A percentile compares a stretch with the other conserved stretches of the same genome.
Conservation (phyloP, 2,888 invertebrate species). For the Noctua comes region DNA sequence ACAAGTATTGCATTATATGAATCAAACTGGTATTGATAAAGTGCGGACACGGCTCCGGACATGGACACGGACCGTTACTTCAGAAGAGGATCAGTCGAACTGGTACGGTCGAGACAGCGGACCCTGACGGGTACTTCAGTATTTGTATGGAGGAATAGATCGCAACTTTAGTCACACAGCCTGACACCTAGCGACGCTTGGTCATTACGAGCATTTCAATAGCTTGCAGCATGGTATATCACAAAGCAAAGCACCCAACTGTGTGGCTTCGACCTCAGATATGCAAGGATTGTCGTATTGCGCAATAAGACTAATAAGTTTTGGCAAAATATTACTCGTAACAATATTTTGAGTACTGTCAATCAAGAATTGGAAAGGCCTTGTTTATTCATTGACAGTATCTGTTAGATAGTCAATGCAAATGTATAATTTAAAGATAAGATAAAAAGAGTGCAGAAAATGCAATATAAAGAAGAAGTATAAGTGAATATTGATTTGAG, state of each 20-base stretch:
- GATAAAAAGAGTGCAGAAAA: not conserved
- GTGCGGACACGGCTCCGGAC: not conserved
- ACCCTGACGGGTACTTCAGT: not conserved
- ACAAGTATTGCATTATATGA: not conserved
- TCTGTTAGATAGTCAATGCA: not conserved
- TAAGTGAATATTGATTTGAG: not conserved
- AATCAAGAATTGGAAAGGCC: slow-evolving; percentile 25
- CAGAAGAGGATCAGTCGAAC: not conserved
- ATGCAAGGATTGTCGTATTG: slow-evolving; percentile 16
- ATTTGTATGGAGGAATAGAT: not conserved
- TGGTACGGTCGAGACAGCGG: not conserved
- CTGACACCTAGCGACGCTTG: not conserved
- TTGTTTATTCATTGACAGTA: slow-evolving; percentile 15
- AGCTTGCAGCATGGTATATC: not conserved
- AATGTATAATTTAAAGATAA: slow-evolving; percentile 8
- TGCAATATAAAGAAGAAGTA: no score
- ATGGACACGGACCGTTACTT: not conserved
- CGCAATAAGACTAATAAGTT: slow-evolving; percentile 8
- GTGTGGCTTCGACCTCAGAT: not conserved
- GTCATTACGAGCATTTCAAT: not conserved
- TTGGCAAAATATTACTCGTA: slow-evolving; percentile 8
- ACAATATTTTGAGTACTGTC: slow-evolving; percentile 27
- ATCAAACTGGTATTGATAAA: not conserved
- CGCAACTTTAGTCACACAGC: not conserved
- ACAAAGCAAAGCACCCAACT: not conserved